phyloP scores from a whole-genome alignment of 1,140 invertebrate genomes.

The Aculops lycopersici region DNA sequence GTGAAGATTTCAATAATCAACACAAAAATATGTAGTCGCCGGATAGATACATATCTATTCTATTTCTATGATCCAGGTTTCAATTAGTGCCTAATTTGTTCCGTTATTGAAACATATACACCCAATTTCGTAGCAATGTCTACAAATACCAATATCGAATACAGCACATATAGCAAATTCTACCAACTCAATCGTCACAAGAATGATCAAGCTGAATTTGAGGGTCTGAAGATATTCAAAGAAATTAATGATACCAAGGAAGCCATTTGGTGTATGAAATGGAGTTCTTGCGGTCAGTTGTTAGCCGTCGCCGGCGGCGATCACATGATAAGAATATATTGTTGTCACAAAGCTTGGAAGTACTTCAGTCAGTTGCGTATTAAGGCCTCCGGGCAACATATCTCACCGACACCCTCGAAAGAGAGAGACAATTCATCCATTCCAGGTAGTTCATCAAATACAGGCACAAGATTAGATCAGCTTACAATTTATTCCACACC shows the following conservation, averaged over 20 bases:
- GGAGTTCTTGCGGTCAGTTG: slow-evolving; percentile 16
- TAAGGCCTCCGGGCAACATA: slow-evolving; percentile 9
- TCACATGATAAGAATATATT: slow-evolving; percentile 20
- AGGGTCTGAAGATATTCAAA: slow-evolving; percentile 8
- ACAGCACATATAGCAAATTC: neutral
- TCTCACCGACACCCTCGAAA: slow-evolving; percentile 9
- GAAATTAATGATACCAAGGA: slow-evolving; percentile 11
- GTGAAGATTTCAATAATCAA: no score
- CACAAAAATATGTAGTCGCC: no score
- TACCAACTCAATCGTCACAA: slow-evolving; percentile 4
- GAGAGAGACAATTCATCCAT: slow-evolving; percentile 7
- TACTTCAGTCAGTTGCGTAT: slow-evolving; percentile 9
- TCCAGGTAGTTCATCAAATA: neutral
- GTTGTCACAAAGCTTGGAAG: slow-evolving; percentile 16
- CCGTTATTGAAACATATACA: no score
- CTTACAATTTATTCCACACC: no score
- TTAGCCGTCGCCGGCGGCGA: slow-evolving; percentile 23
- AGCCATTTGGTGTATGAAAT: slow-evolving; percentile 23
- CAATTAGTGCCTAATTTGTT: no score
- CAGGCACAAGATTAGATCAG: no score
- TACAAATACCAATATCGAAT: neutral
- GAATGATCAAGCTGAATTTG: slow-evolving; percentile 9
- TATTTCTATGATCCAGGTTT: no score
- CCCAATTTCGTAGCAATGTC: neutral
- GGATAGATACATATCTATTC: no score